These are phyloP conservation scores for Reticulitermes speratus DNA, from an alignment of 1,140 invertebrate species.

Conservation along the genomic window DNA sequence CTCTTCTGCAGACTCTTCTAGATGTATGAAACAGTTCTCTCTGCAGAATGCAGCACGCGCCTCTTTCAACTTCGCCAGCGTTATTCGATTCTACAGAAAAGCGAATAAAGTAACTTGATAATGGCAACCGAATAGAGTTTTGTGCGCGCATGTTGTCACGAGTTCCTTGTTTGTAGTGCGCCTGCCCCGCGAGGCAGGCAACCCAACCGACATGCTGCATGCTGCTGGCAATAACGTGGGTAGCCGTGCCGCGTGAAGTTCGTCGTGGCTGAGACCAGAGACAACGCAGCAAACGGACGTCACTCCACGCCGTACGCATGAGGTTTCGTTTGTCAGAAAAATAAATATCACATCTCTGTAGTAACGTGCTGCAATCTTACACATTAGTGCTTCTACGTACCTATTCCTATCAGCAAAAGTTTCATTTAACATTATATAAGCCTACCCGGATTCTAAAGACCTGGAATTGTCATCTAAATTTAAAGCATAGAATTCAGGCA, in stretches of 20 bases:
- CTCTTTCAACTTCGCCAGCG: neutral
- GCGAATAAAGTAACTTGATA: slow-evolving; percentile 19
- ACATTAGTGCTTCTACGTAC: too few relatives aligned
- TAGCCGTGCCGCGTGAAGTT: slow-evolving; percentile 16
- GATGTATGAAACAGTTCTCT: neutral
- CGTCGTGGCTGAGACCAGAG: neutral
- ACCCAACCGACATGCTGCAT: neutral
- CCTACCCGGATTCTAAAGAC: too few relatives aligned
- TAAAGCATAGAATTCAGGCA: too few relatives aligned
- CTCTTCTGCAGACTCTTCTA: neutral
- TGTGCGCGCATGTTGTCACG: neutral
- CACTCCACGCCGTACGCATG: neutral
- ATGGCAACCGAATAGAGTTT: neutral
- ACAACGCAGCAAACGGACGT: neutral
- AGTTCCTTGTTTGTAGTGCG: neutral
- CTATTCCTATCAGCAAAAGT: too few relatives aligned
- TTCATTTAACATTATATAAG: too few relatives aligned
- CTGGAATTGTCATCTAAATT: too few relatives aligned
- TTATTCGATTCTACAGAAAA: slow-evolving; percentile 6
- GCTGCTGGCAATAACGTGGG: neutral
- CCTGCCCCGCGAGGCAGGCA: slow-evolving; percentile 14
- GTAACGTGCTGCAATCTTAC: too few relatives aligned
- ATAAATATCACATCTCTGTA: neutral
- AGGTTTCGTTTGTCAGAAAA: neutral
- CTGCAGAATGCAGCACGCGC: neutral